These are phyloP conservation scores for Poeciliopsis turneri DNA, from an alignment of 2,797 vertebrate species.

Conservation along the genomic window DNA sequence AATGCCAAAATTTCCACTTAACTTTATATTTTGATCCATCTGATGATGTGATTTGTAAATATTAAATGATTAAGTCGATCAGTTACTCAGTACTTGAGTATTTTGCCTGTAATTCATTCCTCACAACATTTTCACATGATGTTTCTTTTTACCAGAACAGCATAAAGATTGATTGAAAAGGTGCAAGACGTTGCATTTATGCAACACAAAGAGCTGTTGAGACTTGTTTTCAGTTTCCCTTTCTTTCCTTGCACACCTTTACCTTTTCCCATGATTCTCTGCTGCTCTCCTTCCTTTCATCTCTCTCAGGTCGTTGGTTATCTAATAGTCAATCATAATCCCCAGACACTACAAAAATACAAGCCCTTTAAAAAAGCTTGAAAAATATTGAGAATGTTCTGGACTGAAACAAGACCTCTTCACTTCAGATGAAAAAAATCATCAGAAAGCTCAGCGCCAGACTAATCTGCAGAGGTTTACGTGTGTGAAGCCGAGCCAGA, in stretches of 20 bases:
- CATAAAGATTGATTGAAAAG: constrained; percentile 9
- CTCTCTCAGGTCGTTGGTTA: constrained; percentile 34
- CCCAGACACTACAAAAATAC: constrained; percentile 51
- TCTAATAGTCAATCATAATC: constrained; percentile 69
- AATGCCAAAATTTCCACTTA: no score
- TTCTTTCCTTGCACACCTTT: background rate
- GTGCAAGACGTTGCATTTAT: constrained; percentile 25
- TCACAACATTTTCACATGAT: background rate
- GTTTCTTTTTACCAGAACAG: constrained; percentile 17
- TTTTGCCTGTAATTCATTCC: background rate
- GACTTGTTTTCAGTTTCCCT: constrained; percentile 12
- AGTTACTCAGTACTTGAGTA: no score
- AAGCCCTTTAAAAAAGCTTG: constrained; percentile 59
- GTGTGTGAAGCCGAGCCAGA: constrained; percentile 26
- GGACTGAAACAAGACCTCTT: constrained; percentile 55
- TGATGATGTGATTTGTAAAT: no score
- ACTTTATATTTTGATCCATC: no score
- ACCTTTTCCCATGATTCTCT: constrained; percentile 6
- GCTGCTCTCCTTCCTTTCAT: background rate
- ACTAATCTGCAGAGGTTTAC: constrained; percentile 60
- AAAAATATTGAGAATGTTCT: constrained; percentile 70
- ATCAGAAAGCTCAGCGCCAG: constrained; percentile 55
- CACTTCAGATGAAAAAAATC: constrained; percentile 67
- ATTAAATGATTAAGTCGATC: no score
- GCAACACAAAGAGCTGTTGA: constrained; percentile 14